Conservation (phyloP, 2,888 invertebrate species). For the Hyposoter didymator region DNA sequence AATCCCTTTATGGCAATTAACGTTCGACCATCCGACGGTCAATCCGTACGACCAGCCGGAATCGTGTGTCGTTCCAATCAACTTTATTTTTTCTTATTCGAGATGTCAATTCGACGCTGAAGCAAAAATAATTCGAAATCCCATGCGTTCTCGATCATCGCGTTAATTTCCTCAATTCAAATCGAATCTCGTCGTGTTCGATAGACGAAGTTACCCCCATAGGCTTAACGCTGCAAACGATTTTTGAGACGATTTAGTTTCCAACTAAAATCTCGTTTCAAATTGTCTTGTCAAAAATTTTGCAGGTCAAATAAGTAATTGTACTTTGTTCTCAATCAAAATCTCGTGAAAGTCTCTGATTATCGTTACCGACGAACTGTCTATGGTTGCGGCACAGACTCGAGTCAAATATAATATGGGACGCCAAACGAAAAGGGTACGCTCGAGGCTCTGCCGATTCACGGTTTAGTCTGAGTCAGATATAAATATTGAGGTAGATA, state of each 20-base stretch:
- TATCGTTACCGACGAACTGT: slow-evolving; percentile 63
- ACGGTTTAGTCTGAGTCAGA: slow-evolving; percentile 66
- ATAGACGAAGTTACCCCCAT: slow-evolving; percentile 24
- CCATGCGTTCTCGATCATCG: neutral
- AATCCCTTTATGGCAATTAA: slow-evolving; percentile 31
- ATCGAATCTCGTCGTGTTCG: slow-evolving; percentile 25
- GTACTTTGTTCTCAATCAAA: slow-evolving; percentile 43
- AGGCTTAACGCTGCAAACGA: slow-evolving; percentile 25
- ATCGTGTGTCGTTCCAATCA: slow-evolving; percentile 27
- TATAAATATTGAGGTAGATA: slow-evolving; percentile 64
- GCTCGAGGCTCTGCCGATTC: slow-evolving; percentile 65
- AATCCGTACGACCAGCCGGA: slow-evolving; percentile 33
- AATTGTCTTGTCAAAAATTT: slow-evolving; percentile 35
- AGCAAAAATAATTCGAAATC: slow-evolving; percentile 23
- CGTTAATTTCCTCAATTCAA: neutral
- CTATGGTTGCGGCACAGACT: neutral
- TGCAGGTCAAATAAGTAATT: neutral
- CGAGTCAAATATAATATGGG: neutral
- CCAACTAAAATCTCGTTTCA: neutral
- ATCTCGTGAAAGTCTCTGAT: slow-evolving; percentile 52
- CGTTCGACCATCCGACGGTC: slow-evolving; percentile 25
- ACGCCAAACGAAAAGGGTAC: slow-evolving; percentile 33
- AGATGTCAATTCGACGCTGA: slow-evolving; percentile 5
- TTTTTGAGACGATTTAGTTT: neutral
- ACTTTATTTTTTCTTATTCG: slow-evolving; percentile 22